Base-by-base conservation (phyloP, 2,113 vertebrate genomes). In the Cyanocitta stelleri region DNA sequence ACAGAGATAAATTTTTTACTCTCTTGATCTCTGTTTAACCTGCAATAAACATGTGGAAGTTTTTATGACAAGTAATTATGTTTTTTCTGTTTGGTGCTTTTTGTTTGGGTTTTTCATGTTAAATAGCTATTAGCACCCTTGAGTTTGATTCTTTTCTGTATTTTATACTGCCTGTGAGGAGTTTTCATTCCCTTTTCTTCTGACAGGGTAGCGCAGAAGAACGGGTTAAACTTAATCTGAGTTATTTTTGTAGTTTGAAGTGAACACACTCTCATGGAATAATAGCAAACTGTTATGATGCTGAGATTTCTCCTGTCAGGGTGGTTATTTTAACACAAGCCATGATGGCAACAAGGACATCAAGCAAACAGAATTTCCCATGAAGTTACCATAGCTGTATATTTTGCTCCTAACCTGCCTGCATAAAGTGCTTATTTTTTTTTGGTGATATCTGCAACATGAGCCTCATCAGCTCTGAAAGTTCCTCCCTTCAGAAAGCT, bases 381-480 rank as follows among this genome's bases (percentile, higher is more conserved):
- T 49, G 39, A 59, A 63, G 17, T 49, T 49, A 10, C 15, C 11
- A 35, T n/a, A 0, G 0, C 7, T 0, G 0, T 30, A 4, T 66
- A 16, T 61, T 71, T 78, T 79, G 39, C 19, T 46, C 33, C 33
- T 30, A 46, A 46, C 10, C 12, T 61, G 11, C 27, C 43, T 29
- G 24, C 9, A 21, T 49, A 21, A 69, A 74, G 26, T 15, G 18
- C 2, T 75, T 20, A 22, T 55, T 44, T 18, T 72, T 59, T 59
- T 55, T 37, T 23, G 11, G 17, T 59, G 22, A 52, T 23, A 64
- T 49, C 16, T 54, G n/a, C 37, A 51, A 62, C 19, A 22, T 67
- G 12, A 73, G 5, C 52, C 19, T 72, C 6, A 35, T 46, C 8
- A 72, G 22, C 48, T 76, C 58, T 48, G 58, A 62, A 84, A 52